These are phyloP conservation scores for Lycia hirtaria DNA, from an alignment of 2,888 invertebrate genomes.

Conservation along the genomic window DNA sequence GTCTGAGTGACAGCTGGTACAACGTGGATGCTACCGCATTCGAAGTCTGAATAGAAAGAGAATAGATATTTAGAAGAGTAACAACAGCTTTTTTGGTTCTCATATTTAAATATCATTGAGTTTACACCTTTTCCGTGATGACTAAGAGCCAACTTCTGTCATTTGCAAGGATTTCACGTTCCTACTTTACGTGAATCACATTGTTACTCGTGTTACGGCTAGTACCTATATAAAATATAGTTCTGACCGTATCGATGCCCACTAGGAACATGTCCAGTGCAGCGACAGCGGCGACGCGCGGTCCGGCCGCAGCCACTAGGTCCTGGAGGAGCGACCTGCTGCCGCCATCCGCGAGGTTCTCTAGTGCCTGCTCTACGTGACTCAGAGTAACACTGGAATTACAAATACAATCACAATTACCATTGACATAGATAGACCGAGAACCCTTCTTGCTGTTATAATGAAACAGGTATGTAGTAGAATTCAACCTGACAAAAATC, in stretches of 20 bases:
- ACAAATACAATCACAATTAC: neutral
- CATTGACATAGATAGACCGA: neutral
- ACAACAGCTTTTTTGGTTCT: neutral
- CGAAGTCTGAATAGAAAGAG: slow-evolving; percentile 91
- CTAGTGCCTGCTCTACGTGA: slow-evolving; percentile 86
- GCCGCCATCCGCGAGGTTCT: slow-evolving; percentile 60
- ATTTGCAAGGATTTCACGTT: too few species aligned
- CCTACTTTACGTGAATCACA: too few species aligned
- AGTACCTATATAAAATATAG: neutral
- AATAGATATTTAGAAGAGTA: neutral
- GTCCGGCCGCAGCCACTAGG: slow-evolving; percentile 85
- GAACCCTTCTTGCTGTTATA: too few species aligned
- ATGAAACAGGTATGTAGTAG: too few species aligned
- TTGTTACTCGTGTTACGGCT: neutral
- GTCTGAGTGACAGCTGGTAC: slow-evolving; percentile 89
- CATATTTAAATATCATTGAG: too few species aligned
- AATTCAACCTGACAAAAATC: too few species aligned
- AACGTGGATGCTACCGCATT: slow-evolving; percentile 90
- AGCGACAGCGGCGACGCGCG: slow-evolving; percentile 88
- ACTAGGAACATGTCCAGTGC: slow-evolving; percentile 91
- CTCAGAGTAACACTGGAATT: slow-evolving; percentile 86
- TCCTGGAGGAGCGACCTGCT: slow-evolving; percentile 88
- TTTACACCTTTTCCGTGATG: too few species aligned
- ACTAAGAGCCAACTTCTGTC: too few species aligned
- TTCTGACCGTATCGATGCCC: slow-evolving; percentile 90